Evolutionary conservation across 2,888 invertebrate genomes (phyloP), one percentile per base, ranked within the genome.

Genomic region (Cataglyphis livida): DNA sequence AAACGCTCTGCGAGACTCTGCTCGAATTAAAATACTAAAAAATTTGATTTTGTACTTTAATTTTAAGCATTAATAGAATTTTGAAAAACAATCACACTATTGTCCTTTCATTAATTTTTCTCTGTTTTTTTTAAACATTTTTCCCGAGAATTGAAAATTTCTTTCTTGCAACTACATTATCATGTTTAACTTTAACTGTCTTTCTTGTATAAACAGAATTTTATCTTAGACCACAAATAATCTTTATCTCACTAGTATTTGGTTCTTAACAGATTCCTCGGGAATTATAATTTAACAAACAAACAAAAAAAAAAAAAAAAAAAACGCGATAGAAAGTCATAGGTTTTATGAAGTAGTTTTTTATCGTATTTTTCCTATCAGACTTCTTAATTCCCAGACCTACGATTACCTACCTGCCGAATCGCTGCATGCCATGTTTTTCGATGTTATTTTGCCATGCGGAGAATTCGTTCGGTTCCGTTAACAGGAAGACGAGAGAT

Each of bases 401-500:
- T 48, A 21, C 64, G 35, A 18, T 44, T 51, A 28, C 28, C 68
- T 76, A 57, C 66, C 76, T 78, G 70, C 35, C 38, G 70, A 59
- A 61, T 61, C 28, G 35, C 25, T 25, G 48, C 35, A 61, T 21
- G 21, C 6, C n/a, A 48, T 7, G 15, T 1, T 82, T 35, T 44
- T 73, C 38, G 28, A 48, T 21, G 15, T 83, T 76, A 79, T 74
- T 84, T 81, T 66, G 76, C 82, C 82, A 48, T 51, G 32, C 38
- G 38, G 59, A 51, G 82, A 66, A 78, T 82, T 82, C 51, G 66
- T 62, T 38, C 62, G 51, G 54, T 71, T 73, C 28, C 68, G 61
- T 71, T 81, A 87, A 84, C 78, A 54, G 87, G 79, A 21, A 59
- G 78, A 75, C 75, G 64, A 61, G 57, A 84, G 84, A 85, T 57